These are phyloP conservation scores for Clanis bilineata DNA, from an alignment of 2,888 invertebrate species.

Conservation along the genomic window DNA sequence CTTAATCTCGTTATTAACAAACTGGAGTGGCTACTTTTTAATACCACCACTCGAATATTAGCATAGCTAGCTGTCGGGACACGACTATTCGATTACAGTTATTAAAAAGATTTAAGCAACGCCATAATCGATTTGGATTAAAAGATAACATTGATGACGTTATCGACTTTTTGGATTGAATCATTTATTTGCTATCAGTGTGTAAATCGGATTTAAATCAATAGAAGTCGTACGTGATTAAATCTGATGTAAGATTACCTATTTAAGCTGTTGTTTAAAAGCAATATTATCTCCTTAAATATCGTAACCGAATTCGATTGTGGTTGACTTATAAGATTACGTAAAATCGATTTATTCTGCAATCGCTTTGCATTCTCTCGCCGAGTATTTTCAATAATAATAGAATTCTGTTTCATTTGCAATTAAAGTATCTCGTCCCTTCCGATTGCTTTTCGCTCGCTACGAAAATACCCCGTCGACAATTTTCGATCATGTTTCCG, in stretches of 20 bases:
- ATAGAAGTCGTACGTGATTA: neutral
- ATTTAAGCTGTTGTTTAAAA: neutral
- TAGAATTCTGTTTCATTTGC: neutral
- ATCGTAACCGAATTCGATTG: neutral
- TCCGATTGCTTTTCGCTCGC: neutral
- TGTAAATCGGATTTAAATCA: neutral
- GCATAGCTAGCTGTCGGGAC: neutral
- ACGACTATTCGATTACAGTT: neutral
- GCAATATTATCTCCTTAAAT: neutral
- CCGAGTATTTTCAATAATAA: neutral
- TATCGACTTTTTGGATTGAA: neutral
- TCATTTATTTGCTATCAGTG: neutral
- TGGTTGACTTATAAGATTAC: neutral
- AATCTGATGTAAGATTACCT: neutral
- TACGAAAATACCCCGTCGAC: constrained; percentile 33
- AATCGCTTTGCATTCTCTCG: neutral
- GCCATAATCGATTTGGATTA: neutral
- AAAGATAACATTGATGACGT: neutral
- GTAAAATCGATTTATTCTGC: neutral
- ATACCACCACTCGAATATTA: neutral
- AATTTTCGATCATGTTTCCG: constrained; percentile 56
- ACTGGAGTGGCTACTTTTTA: neutral
- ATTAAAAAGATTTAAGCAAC: neutral
- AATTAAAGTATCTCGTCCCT: neutral
- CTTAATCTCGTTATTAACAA: neutral